phyloP scores from a whole-genome alignment of 2,888 invertebrate genomes.

The Trypoxylon attenuatum region DNA sequence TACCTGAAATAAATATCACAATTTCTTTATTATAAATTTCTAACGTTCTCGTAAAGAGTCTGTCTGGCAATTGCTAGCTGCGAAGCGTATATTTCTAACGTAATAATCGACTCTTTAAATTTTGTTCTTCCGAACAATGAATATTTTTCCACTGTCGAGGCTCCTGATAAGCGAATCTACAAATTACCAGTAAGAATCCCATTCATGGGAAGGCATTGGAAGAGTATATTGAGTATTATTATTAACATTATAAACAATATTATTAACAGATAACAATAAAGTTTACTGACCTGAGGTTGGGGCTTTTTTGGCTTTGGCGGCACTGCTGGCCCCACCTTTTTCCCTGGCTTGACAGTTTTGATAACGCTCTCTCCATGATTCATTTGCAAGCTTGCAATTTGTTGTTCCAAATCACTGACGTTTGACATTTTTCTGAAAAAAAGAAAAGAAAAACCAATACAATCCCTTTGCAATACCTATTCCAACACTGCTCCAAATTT shows the following conservation, averaged over 20 bases:
- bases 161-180: slow-evolving; percentile 1
- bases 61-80: no score
- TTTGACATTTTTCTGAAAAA: slow-evolving; percentile 64
- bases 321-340: slow-evolving; percentile 85
- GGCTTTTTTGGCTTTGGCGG: slow-evolving; percentile 85
- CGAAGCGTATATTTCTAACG: no score
- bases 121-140: not conserved
- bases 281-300: slow-evolving; percentile 76
- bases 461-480: not conserved
- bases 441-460: not conserved
- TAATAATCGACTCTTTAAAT: not conserved
- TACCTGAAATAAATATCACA: slow-evolving; percentile 76
- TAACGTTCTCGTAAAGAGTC: no score
- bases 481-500: not conserved
- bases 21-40: no score
- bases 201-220: slow-evolving; percentile 28
- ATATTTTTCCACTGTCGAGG: no score
- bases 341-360: slow-evolving; percentile 69
- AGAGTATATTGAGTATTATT: slow-evolving; percentile 8
- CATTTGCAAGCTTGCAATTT: slow-evolving; percentile 82
- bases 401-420: slow-evolving; percentile 82
- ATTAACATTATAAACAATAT: not conserved
- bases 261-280: not conserved
- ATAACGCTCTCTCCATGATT: slow-evolving; percentile 75
- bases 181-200: slow-evolving; percentile 29